A percentile compares a stretch with the other conserved stretches of the same genome.
phyloP scores from a whole-genome alignment of 2,888 invertebrate species.

The Synanthedon myopaeformis region DNA sequence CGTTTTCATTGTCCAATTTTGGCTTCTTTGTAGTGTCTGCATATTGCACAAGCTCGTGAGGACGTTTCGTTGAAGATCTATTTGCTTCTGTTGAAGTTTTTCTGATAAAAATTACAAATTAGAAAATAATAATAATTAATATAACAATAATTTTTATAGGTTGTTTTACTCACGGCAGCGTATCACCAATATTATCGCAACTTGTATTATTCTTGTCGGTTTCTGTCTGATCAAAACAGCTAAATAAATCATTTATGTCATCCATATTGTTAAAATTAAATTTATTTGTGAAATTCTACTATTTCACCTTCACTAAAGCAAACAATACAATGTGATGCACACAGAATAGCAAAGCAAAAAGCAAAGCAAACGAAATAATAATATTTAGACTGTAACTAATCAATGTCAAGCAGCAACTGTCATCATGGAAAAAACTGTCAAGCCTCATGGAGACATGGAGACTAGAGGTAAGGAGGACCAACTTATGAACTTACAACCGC shows the following conservation, averaged over 20 bases:
- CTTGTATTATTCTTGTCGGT: neutral
- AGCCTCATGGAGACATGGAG: too few species aligned
- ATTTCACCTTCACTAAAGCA: too few species aligned
- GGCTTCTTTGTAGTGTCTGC: conserved; percentile 42
- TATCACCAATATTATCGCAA: too few species aligned
- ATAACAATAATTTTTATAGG: neutral
- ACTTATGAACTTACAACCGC: too few species aligned
- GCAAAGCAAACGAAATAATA: too few species aligned
- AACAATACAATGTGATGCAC: too few species aligned
- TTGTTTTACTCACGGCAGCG: neutral
- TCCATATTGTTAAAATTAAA: neutral
- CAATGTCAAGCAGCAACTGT: too few species aligned
- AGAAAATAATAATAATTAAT: neutral
- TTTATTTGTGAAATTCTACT: too few species aligned
- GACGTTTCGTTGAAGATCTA: conserved; percentile 32
- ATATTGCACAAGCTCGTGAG: conserved; percentile 42
- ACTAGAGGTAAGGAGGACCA: too few species aligned
- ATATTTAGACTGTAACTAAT: too few species aligned
- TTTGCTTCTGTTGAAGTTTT: conserved; percentile 14
- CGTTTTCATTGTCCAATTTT: conserved; percentile 32
- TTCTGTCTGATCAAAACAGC: neutral
- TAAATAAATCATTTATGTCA: neutral
- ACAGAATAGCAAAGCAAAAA: too few species aligned
- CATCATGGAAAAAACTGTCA: too few species aligned
- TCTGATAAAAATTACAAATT: conserved; percentile 14